Conservation (phyloP, 1,140 invertebrate species). For the Venturia canescens region DNA sequence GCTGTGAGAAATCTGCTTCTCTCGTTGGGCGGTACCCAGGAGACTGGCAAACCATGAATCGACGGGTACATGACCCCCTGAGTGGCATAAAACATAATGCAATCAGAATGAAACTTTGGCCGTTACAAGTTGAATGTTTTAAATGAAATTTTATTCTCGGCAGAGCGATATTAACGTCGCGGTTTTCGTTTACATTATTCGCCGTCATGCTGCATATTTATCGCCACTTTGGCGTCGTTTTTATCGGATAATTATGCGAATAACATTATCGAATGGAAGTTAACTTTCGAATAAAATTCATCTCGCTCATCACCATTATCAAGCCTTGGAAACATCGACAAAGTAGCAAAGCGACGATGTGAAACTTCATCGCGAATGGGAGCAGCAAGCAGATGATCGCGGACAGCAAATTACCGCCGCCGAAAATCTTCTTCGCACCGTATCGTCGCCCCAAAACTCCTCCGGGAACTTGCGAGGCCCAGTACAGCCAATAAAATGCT, state of each 20-base stretch:
- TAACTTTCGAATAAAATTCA: constrained; percentile 39
- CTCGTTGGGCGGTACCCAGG: constrained; percentile 90
- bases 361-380: constrained; percentile 80
- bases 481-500: constrained; percentile 87
- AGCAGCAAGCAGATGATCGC: constrained; percentile 83
- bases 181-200: too few relatives aligned
- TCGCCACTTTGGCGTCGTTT: too few relatives aligned
- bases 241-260: too few relatives aligned
- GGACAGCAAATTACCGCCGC: constrained; percentile 82
- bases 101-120: neutral
- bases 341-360: constrained; percentile 79
- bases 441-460: constrained; percentile 83
- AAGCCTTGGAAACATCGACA: constrained; percentile 86
- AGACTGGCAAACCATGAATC: constrained; percentile 88
- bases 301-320: constrained; percentile 81
- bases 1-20: constrained; percentile 85
- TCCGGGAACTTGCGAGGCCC: constrained; percentile 85
- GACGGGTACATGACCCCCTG: constrained; percentile 90
- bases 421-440: constrained; percentile 85
- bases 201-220: too few relatives aligned
- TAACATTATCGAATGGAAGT: too few relatives aligned
- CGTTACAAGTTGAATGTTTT: too few relatives aligned
- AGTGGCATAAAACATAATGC: constrained; percentile 50
- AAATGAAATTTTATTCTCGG: too few relatives aligned
- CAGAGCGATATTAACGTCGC: too few relatives aligned